phyloP scores from a whole-genome alignment of 2,888 invertebrate species.

The Machimus atricapillus region DNA sequence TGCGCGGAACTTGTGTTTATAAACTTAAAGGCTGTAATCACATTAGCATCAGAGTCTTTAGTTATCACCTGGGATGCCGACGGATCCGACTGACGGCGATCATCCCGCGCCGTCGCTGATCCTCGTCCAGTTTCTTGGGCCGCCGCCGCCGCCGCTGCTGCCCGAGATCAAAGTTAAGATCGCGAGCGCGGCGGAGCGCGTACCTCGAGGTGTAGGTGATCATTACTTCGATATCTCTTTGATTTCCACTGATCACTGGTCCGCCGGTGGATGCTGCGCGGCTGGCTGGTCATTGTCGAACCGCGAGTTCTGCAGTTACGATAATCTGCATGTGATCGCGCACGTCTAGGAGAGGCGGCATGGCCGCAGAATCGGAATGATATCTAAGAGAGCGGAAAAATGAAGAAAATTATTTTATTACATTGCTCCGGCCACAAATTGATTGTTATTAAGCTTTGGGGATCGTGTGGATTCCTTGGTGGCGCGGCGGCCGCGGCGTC shows the following conservation, averaged over 20 bases:
- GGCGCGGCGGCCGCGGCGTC: neutral
- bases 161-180: slow-evolving; percentile 38
- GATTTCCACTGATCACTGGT: slow-evolving; percentile 40
- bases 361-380: slow-evolving; percentile 22
- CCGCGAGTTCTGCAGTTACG: slow-evolving; percentile 8
- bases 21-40: slow-evolving; percentile 64
- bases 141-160: neutral
- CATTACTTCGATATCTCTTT: slow-evolving; percentile 45
- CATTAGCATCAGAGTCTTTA: slow-evolving; percentile 61
- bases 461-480: neutral
- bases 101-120: neutral
- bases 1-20: slow-evolving; percentile 56
- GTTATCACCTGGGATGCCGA: slow-evolving; percentile 58
- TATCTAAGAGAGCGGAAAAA: slow-evolving; percentile 52
- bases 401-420: slow-evolving; percentile 51
- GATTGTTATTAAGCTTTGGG: slow-evolving; percentile 55
- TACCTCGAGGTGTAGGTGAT: slow-evolving; percentile 51
- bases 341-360: slow-evolving; percentile 42
- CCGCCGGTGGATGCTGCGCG: neutral
- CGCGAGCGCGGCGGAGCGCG: slow-evolving; percentile 48
- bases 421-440: slow-evolving; percentile 56
- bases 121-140: neutral
- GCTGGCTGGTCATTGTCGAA: slow-evolving; percentile 16
- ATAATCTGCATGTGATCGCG: slow-evolving; percentile 48
- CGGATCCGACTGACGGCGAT: slow-evolving; percentile 43